Percentiles rank a stretch among this genome's conserved stretches.
These are phyloP conservation scores for Augiades crinisus DNA, from an alignment of 2,888 invertebrate species.

Conservation along the genomic window DNA sequence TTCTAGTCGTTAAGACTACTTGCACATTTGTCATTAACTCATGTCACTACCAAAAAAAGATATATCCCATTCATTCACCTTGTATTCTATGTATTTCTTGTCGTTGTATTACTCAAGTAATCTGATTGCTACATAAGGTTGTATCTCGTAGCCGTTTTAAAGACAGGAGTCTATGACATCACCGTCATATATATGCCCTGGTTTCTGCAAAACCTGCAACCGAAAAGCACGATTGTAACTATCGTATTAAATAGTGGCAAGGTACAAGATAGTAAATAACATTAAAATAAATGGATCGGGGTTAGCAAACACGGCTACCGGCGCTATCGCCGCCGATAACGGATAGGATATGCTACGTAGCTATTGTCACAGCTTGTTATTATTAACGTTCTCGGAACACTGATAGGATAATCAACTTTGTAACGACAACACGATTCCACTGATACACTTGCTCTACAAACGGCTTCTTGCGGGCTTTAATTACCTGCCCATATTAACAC, in stretches of 20 bases:
- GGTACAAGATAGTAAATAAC: conserved; percentile 18
- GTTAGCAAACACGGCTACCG: conserved; percentile 36
- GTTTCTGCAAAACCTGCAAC: no score
- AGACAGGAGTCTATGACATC: no score
- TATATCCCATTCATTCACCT: no score
- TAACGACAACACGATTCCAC: not conserved
- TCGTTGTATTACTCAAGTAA: no score
- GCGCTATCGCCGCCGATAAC: conserved; percentile 33
- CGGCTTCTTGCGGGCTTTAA: not conserved
- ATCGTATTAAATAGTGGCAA: conserved; percentile 1
- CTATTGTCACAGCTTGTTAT: conserved; percentile 27
- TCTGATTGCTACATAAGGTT: no score
- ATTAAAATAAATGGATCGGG: conserved; percentile 40
- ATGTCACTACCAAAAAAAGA: no score
- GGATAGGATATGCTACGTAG: conserved; percentile 13
- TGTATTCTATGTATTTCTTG: no score
- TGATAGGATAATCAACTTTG: conserved; percentile 32
- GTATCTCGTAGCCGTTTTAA: no score
- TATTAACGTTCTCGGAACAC: conserved; percentile 38
- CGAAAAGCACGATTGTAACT: not conserved
- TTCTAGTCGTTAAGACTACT: no score
- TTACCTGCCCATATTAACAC: not conserved
- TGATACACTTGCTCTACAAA: conserved; percentile 9
- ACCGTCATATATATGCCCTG: no score
- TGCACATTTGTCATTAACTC: no score